These are phyloP conservation scores for Botrylloides violaceus DNA, from an alignment of 23 tunicate species.

Conservation along the genomic window DNA sequence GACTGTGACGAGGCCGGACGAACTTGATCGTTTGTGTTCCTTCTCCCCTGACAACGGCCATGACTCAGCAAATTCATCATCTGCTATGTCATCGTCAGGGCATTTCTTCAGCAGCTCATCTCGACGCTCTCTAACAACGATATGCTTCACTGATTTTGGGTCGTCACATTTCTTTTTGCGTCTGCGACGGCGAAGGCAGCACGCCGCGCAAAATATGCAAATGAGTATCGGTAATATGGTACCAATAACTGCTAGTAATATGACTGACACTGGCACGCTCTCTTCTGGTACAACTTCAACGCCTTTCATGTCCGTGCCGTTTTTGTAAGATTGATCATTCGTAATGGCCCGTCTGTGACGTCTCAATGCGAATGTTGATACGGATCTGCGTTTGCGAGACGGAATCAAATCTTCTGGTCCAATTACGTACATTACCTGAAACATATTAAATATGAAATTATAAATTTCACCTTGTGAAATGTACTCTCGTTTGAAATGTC, in stretches of 20 bases:
- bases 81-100: conserved; percentile 15
- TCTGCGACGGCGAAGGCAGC: conserved; percentile 12
- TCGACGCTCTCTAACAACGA: neutral
- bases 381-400: conserved; percentile 51
- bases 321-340: conserved; percentile 9
- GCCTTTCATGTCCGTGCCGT: conserved; percentile 85
- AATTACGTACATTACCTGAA: conserved; percentile 75
- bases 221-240: conserved; percentile 7
- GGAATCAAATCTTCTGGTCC: conserved; percentile 50
- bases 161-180: neutral
- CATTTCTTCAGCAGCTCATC: conserved; percentile 12
- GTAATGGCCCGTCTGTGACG: neutral
- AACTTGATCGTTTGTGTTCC: conserved; percentile 20
- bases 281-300: conserved; percentile 37
- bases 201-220: neutral
- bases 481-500: too few relatives aligned
- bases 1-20: conserved; percentile 20
- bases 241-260: conserved; percentile 21
- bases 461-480: too few relatives aligned
- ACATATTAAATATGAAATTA: neutral
- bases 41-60: conserved; percentile 23
- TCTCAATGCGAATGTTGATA: conserved; percentile 15
- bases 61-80: conserved; percentile 19
- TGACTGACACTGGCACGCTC: conserved; percentile 1
- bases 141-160: too few relatives aligned